These are phyloP conservation scores for Pterois miles DNA, from an alignment of 2,797 vertebrate genomes.

Conservation along the genomic window DNA sequence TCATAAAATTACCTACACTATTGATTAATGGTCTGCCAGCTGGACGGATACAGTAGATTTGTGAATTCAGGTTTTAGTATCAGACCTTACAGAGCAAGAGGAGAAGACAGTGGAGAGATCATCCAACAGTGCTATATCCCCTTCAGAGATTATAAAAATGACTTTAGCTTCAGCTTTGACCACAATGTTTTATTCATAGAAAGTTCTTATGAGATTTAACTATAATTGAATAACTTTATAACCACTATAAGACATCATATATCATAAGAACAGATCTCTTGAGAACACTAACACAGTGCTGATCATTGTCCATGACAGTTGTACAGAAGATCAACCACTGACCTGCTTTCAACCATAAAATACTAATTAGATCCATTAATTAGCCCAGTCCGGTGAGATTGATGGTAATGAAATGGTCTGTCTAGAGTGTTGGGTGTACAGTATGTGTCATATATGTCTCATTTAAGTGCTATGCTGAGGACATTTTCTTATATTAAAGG, in stretches of 20 bases:
- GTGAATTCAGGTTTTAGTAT: background rate
- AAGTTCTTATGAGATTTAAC: background rate
- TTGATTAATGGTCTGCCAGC: background rate
- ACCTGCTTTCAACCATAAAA: constrained; percentile 50
- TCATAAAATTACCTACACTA: background rate
- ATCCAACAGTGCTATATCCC: background rate
- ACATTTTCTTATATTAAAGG: constrained; percentile 13
- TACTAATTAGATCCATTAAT: constrained; percentile 70
- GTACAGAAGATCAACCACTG: constrained; percentile 48
- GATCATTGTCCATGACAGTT: constrained; percentile 48
- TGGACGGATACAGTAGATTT: background rate
- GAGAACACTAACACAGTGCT: constrained; percentile 13
- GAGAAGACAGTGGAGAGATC: background rate
- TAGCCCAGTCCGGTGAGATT: constrained; percentile 63
- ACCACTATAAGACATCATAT: background rate
- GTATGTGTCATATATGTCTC: constrained; percentile 42
- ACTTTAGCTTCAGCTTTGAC: background rate
- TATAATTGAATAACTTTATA: constrained; percentile 19
- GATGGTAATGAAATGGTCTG: constrained; percentile 29
- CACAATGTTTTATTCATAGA: constrained; percentile 14
- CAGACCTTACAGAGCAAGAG: background rate
- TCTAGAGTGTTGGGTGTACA: constrained; percentile 38
- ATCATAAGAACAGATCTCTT: constrained; percentile 1
- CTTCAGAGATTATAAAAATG: background rate
- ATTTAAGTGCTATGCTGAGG: constrained; percentile 12